Evolutionary conservation across 1,140 invertebrate species (phyloP).

Genomic region (Drosophila malerkotliana): DNA sequence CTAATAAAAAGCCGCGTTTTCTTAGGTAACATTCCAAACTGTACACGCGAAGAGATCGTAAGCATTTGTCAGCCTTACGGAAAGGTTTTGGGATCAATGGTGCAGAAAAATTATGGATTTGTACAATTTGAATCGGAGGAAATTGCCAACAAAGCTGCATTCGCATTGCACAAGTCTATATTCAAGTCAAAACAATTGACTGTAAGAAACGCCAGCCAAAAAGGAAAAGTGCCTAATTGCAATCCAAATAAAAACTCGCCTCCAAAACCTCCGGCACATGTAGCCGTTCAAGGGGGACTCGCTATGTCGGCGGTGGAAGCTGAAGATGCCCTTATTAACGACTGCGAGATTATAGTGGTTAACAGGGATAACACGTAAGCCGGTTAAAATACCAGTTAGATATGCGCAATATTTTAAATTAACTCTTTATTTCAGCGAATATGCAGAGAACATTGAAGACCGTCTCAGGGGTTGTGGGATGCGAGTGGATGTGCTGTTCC

Average conservation of each 20-base stretch:
- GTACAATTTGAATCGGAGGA: conserved; percentile 92
- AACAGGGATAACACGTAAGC: conserved; percentile 91
- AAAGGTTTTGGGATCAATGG: conserved; percentile 88
- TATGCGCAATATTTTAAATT: background rate
- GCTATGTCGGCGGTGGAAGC: conserved; percentile 84
- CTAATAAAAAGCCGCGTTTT: conserved; percentile 90
- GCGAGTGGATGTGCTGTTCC: conserved; percentile 93
- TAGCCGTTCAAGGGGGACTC: conserved; percentile 55
- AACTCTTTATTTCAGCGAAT: conserved; percentile 86
- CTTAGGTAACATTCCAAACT: conserved; percentile 88
- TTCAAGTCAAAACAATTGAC: conserved; percentile 89
- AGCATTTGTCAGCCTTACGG: conserved; percentile 91
- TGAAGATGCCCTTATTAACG: conserved; percentile 85
- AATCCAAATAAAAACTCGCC: conserved; percentile 6
- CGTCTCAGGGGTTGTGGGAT: conserved; percentile 92
- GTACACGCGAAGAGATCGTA: conserved; percentile 88
- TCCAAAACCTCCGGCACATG: conserved; percentile 9
- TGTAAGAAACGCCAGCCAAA: conserved; percentile 85
- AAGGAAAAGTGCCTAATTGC: conserved; percentile 62
- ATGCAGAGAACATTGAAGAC: conserved; percentile 94
- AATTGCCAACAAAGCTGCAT: conserved; percentile 89
- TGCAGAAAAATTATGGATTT: conserved; percentile 93
- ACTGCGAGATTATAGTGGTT: conserved; percentile 94
- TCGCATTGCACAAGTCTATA: conserved; percentile 87
- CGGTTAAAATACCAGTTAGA: background rate